phyloP scores from a whole-genome alignment of 2,113 vertebrate species.

The Chelonoidis abingdonii region DNA sequence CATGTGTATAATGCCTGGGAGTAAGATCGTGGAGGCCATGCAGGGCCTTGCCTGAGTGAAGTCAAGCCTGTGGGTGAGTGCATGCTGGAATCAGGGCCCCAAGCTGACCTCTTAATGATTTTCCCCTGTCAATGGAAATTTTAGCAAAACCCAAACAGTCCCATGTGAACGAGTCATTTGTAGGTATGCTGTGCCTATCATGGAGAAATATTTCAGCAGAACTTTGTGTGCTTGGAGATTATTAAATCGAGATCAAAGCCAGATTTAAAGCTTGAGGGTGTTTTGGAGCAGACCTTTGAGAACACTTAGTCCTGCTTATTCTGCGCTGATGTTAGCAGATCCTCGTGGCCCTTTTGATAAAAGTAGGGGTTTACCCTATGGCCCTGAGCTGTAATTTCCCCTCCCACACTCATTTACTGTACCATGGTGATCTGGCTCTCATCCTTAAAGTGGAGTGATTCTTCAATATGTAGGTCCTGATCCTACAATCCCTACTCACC shows the following conservation, averaged over 20 bases:
- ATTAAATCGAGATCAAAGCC: not conserved
- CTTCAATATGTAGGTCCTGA: rapidly evolving
- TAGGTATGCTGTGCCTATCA: not conserved
- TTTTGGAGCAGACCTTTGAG: not conserved
- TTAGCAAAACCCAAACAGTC: rapidly evolving
- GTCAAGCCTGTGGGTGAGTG: not conserved
- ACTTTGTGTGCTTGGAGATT: not conserved
- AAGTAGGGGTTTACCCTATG: constrained; percentile 47
- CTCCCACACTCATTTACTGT: constrained; percentile 30
- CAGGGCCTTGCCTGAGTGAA: not conserved
- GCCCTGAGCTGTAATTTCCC: constrained; percentile 29
- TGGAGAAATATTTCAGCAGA: not conserved
- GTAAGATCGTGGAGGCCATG: rapidly evolving
- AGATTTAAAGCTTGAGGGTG: not conserved
- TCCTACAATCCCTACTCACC: not conserved
- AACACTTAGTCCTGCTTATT: not conserved
- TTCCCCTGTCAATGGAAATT: not conserved
- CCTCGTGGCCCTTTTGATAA: constrained; percentile 20
- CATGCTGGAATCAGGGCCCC: rapidly evolving
- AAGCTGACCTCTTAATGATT: rapidly evolving
- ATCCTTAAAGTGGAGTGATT: not conserved
- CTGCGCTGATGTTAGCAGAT: not conserved
- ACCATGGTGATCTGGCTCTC: not conserved
- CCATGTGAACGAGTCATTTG: not conserved
- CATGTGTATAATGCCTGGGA: not conserved